Conservation (phyloP, 2,797 vertebrate genomes). For the Merluccius polli region DNA sequence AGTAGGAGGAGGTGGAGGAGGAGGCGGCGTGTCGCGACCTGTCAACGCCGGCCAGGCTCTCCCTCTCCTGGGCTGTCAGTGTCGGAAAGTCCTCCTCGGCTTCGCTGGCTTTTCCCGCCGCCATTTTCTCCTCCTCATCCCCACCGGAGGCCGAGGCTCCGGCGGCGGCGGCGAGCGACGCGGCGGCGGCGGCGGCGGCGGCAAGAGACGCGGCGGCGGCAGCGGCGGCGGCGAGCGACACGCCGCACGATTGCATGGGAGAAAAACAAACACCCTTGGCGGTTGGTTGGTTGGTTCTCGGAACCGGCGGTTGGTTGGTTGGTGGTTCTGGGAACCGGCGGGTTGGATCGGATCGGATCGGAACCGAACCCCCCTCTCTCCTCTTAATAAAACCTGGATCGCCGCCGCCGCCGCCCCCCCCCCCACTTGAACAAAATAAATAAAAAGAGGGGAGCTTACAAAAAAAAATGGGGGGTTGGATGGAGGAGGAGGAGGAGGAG, state of each 20-base stretch:
- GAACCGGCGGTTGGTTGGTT: too few relatives aligned
- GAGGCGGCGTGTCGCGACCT: slow-evolving; percentile 70
- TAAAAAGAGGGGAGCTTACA: too few relatives aligned
- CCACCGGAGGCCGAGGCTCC: slow-evolving; percentile 72
- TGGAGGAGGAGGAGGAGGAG: too few relatives aligned
- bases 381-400: too few relatives aligned
- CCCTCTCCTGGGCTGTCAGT: slow-evolving; percentile 94
- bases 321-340: too few relatives aligned
- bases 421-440: too few relatives aligned
- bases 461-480: slow-evolving; percentile 47
- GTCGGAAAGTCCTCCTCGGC: slow-evolving; percentile 98
- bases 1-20: not conserved
- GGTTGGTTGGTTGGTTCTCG: too few relatives aligned
- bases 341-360: too few relatives aligned
- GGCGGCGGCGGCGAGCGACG: not conserved
- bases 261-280: too few relatives aligned
- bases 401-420: too few relatives aligned
- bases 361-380: too few relatives aligned
- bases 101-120: slow-evolving; percentile 99
- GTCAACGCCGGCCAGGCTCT: slow-evolving; percentile 88
- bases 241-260: slow-evolving; percentile 98
- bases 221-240: slow-evolving; percentile 87
- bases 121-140: slow-evolving; percentile 99
- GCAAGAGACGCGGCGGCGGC: slow-evolving; percentile 87
- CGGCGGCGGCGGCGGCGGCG: slow-evolving; percentile 62